phyloP scores from a whole-genome alignment of 92 coral and sea anemone species.

The Phenganax stokvisi region DNA sequence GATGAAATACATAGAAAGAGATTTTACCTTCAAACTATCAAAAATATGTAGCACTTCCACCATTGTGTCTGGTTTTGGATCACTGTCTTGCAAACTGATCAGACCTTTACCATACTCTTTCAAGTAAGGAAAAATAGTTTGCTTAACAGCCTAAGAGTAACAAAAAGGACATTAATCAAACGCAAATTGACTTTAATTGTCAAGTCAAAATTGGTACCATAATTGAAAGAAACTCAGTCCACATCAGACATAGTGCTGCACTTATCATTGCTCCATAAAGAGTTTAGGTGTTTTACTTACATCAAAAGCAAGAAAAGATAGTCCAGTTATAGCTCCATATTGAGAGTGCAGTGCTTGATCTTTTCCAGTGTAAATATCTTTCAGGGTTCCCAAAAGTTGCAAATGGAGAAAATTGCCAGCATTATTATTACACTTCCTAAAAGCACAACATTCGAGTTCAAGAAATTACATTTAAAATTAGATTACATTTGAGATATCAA shows the following conservation, averaged over 20 bases:
- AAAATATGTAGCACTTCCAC: not conserved
- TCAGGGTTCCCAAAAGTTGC: slow-evolving; percentile 80
- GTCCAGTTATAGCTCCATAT: slow-evolving; percentile 90
- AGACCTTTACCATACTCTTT: slow-evolving; percentile 45
- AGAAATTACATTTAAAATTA: too few relatives aligned
- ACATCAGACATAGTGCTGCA: not conserved
- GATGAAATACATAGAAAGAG: not conserved
- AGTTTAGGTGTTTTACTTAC: slow-evolving; percentile 35
- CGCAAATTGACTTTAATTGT: not conserved
- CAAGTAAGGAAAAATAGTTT: slow-evolving; percentile 74
- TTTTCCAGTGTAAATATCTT: slow-evolving; percentile 76
- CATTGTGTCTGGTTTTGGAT: not conserved
- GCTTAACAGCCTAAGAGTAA: slow-evolving; percentile 70
- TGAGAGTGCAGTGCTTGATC: slow-evolving; percentile 85
- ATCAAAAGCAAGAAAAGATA: slow-evolving; percentile 83
- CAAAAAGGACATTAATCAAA: not conserved
- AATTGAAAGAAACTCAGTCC: not conserved
- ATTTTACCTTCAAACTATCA: slow-evolving; percentile 18
- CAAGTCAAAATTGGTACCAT: not conserved
- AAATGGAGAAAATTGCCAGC: slow-evolving; percentile 82
- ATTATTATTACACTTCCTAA: slow-evolving; percentile 86
- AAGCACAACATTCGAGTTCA: not conserved
- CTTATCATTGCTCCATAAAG: not conserved
- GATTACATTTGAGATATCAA: too few relatives aligned
- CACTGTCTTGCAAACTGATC: not conserved